Conservation (phyloP, 2,113 vertebrate genomes). For the Madoqua kirkii region DNA sequence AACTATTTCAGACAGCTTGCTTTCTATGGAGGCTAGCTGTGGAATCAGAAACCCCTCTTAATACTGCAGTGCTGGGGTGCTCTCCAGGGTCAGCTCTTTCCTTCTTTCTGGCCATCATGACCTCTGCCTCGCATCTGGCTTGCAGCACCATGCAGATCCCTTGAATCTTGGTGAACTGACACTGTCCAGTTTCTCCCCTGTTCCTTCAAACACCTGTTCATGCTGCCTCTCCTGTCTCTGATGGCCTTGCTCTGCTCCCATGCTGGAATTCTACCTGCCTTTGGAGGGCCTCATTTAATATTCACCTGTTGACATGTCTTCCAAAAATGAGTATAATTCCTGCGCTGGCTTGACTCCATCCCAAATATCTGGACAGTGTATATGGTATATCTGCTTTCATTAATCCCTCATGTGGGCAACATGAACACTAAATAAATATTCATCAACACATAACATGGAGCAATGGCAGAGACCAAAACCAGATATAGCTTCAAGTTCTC, state of each 20-base stretch:
- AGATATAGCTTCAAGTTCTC: background rate
- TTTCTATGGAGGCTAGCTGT: background rate
- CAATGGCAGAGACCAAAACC: background rate
- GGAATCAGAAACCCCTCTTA: background rate
- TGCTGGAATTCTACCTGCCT: background rate
- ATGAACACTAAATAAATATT: background rate
- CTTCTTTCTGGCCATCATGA: background rate
- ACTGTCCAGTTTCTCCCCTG: background rate
- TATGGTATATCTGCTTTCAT: background rate
- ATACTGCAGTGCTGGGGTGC: background rate
- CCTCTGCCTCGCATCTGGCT: background rate
- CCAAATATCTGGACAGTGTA: background rate
- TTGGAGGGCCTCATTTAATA: background rate
- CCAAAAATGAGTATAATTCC: background rate
- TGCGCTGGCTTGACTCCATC: background rate
- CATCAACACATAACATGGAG: background rate
- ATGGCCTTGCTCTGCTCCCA: background rate
- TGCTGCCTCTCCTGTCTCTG: accelerated
- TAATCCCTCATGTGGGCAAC: background rate
- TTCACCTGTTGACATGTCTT: background rate
- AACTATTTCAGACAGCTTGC: background rate
- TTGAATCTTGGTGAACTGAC: background rate
- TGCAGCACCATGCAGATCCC: background rate
- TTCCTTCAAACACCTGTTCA: background rate
- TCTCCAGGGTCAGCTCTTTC: too few relatives aligned